These are phyloP conservation scores for Heliconius eleuchia DNA, from an alignment of 1,140 invertebrate genomes.

Conservation along the genomic window DNA sequence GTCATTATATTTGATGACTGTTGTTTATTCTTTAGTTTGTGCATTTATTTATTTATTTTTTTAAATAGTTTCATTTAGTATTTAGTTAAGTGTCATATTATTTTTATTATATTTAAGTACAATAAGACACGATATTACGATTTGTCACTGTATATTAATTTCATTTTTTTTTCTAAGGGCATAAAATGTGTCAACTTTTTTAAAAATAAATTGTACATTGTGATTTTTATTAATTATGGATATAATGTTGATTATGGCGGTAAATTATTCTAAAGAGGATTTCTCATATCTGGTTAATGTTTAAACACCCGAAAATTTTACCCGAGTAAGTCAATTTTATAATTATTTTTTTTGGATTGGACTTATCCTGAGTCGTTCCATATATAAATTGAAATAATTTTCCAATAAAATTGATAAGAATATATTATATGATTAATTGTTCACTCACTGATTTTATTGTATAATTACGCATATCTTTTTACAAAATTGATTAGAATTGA, in stretches of 20 bases:
- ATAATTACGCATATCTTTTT: no score
- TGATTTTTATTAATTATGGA: background rate
- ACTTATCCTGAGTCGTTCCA: no score
- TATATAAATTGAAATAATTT: no score
- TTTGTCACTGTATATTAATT: background rate
- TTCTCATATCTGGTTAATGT: no score
- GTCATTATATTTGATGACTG: background rate
- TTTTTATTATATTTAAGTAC: background rate
- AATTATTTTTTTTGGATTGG: no score
- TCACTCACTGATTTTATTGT: no score
- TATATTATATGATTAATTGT: no score
- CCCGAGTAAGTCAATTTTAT: no score
- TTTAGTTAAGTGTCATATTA: constrained; percentile 5
- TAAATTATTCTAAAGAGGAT: background rate
- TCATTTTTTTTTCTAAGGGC: background rate
- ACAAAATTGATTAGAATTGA: no score
- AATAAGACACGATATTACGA: background rate
- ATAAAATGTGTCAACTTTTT: background rate
- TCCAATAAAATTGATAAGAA: no score
- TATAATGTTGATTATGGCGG: constrained; percentile 19
- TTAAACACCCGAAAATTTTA: no score
- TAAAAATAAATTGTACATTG: no score
- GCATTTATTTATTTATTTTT: constrained; percentile 1
- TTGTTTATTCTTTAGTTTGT: background rate
- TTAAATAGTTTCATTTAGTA: background rate